Evolutionary conservation across 1,140 invertebrate genomes (phyloP), one percentile per base, ranked within the genome.

Genomic region (Delia radicum): DNA sequence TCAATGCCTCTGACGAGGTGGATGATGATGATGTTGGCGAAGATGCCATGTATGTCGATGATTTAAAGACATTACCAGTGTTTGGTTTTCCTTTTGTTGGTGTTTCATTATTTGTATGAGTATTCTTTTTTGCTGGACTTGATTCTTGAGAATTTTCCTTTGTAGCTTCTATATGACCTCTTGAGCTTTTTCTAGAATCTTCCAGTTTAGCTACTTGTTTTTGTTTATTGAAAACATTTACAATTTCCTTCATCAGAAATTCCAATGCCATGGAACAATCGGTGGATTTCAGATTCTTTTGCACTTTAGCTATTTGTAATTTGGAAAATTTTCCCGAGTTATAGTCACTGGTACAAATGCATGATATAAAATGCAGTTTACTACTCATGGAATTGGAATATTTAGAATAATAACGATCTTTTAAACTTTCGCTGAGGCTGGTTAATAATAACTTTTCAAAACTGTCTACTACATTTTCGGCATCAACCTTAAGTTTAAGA

Each of bases 391-490:
- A 80, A 5, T 3, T 69, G 3, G 79, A 79, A 46, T 81, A 78
- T 33, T 77, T 81, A 7, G 46, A 74, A 3, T 76, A 75, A 76
- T 84, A 85, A 6, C 79, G 73, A 21, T 79, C 74, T 2, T 28
- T 75, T 6, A 81, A 37, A 24, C 76, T 62, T 1, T 77, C 75
- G 6, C 78, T 80, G 3, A 85, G 71, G 29, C 80, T 77, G 0
- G 84, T 81, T 10, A 85, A 61, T 2, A 85, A 78, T 0, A 82
- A 74, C 18, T 80, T 82, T 37, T 85, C 83, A n/a, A 85, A 85
- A 26, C 79, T 83, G 27, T 79, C 77, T 3, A 85, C 76, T 6
- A 85, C 77, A 33, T 79, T 77, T 55, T 80, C 77, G 0, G 79
- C 78, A 73, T 81, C 78, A 24, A 46, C 74, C 24, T 77, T 76